Evolutionary conservation across 2,888 invertebrate species (phyloP), one percentile per base, ranked within the genome.

Genomic region (Cephonodes hylas): DNA sequence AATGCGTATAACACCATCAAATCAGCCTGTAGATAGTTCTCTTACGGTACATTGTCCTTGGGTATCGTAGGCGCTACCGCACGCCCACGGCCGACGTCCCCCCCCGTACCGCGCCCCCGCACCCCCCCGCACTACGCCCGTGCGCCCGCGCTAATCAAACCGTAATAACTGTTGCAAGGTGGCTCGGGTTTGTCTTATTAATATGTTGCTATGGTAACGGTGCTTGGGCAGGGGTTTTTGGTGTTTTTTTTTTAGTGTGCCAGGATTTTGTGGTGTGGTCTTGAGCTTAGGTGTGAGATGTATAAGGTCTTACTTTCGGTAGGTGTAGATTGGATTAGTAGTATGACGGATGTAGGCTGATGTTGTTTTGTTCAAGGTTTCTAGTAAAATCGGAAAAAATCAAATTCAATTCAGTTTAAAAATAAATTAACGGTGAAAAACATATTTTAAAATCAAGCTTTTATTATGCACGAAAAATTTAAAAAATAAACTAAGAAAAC

Each of bases 1-100:
- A 34, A 34, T 34, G 0, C 13, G 6, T 6, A 34, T 34, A 13
- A 34, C 34, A 34, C 34, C 34, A 1, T n/a, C n/a, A 63, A 62
- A 46, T 61, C 84, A 70, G 62, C 70, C 86, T 84, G 83, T 88
- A 83, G 71, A 66, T 74, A 78, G 74, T 71, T 74, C 73, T 76
- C 77, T 84, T 90, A 91, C 90, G 91, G 91, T 91, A 91, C 86
- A 89, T 88, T 88, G 91, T 89, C 88, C 88, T 88, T 70, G 67
- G 84, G 77, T n/a, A n/a, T 75, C 82, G 90, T 89, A 89, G 88
- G 90, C 86, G 89, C 87, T 88, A 86, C 88, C 81, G 80, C 79
- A 81, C 89, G 89, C 89, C 89, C 85, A 88, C 89, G 84, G 79
- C 72, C 76, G 73, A 10, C 76, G 72, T 71, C 69, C 70, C 38